These are phyloP conservation scores for Acridotheres tristis DNA, from an alignment of 2,797 vertebrate genomes.

Conservation along the genomic window DNA sequence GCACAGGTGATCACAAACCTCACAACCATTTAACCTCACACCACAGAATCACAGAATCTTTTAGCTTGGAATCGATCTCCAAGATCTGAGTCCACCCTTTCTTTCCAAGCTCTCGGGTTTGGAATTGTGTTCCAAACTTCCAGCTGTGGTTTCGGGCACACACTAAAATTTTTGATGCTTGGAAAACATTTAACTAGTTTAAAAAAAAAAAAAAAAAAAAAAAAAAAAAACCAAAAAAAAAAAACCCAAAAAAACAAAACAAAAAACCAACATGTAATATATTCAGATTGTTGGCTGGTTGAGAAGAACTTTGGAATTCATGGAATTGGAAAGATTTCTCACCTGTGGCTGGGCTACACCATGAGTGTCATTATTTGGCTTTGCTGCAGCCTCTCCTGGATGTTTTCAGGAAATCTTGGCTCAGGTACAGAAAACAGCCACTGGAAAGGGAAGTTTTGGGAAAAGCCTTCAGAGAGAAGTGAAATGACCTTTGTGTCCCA, in stretches of 20 bases:
- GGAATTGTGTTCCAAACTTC: not conserved
- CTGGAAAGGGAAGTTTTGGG: not conserved
- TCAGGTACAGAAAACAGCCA: accelerated
- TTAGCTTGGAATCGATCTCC: not conserved
- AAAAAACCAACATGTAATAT: accelerated
- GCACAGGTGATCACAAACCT: not conserved
- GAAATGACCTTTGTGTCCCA: too few species aligned
- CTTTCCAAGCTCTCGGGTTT: accelerated
- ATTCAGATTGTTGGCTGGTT: not conserved
- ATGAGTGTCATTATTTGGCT: accelerated
- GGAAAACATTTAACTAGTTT: not conserved
- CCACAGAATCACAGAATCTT: not conserved
- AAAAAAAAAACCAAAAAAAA: not conserved
- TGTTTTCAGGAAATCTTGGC: not conserved
- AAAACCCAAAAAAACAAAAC: too few species aligned
- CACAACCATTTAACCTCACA: not conserved
- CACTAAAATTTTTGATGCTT: not conserved
- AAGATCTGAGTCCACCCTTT: not conserved
- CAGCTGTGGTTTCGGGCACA: not conserved
- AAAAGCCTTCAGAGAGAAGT: accelerated
- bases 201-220: too few species aligned
- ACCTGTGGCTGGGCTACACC: not conserved
- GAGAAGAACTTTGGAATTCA: not conserved
- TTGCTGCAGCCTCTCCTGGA: not conserved
- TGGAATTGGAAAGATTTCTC: not conserved